These are phyloP conservation scores for Speoplatyrhinus poulsoni DNA, from an alignment of 2,113 vertebrate genomes.

Conservation along the genomic window DNA sequence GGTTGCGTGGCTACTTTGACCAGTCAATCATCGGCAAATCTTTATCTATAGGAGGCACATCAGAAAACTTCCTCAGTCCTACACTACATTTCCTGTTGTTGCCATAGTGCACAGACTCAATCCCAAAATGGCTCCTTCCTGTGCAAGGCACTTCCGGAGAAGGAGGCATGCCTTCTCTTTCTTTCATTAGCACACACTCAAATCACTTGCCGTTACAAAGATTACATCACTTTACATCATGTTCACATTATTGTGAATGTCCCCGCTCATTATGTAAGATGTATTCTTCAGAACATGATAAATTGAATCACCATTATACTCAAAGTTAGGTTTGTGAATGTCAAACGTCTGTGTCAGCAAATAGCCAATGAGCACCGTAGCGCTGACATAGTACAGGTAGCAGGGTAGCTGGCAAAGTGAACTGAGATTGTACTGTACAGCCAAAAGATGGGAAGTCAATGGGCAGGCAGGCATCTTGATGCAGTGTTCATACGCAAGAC, in stretches of 20 bases:
- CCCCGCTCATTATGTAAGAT: not conserved
- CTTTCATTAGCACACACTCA: not conserved
- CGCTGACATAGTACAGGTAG: too few species aligned
- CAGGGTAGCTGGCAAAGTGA: too few species aligned
- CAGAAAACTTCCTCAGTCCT: constrained; percentile 63
- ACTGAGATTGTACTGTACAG: too few species aligned
- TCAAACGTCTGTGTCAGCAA: not conserved
- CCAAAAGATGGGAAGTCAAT: too few species aligned
- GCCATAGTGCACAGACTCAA: constrained; percentile 39
- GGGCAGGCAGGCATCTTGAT: not conserved
- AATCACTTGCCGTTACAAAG: not conserved
- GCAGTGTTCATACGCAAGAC: not conserved
- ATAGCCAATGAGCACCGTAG: too few species aligned
- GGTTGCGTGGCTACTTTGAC: constrained; percentile 4
- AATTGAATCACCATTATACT: not conserved
- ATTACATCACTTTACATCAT: not conserved
- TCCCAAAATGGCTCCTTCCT: constrained; percentile 45
- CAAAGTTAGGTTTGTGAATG: not conserved
- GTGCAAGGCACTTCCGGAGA: constrained; percentile 31
- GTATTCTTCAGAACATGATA: not conserved
- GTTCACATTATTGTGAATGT: not conserved
- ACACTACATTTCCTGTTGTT: constrained; percentile 75
- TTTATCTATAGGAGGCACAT: constrained; percentile 72
- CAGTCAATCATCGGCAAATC: constrained; percentile 25
- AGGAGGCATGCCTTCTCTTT: not conserved